Percentiles rank a stretch among this genome's conserved stretches.
Conservation (phyloP, 2,888 invertebrate species). For the Drosophila infuscata region DNA sequence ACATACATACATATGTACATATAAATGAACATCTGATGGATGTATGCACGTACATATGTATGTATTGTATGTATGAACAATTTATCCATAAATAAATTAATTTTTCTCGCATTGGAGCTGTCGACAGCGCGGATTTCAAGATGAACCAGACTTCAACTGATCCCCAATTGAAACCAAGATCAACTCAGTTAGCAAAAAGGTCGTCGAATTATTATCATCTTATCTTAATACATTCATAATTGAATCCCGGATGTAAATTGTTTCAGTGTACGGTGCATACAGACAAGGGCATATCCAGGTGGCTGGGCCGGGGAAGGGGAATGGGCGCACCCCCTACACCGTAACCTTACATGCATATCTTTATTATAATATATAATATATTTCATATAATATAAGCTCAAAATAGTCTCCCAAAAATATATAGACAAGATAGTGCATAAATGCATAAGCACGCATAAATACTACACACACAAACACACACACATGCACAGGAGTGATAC, state of each 20-base stretch:
- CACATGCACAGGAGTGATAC: neutral
- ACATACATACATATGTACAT: neutral
- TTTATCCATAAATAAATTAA: slow-evolving; percentile 47
- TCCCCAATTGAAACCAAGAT: slow-evolving; percentile 49
- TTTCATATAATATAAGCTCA: neutral
- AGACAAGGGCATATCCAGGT: neutral
- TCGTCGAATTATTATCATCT: slow-evolving; percentile 33
- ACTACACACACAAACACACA: neutral
- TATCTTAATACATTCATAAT: slow-evolving; percentile 13
- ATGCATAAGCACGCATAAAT: neutral
- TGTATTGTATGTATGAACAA: slow-evolving; percentile 21
- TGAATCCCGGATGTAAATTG: slow-evolving; percentile 34
- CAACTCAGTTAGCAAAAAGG: slow-evolving; percentile 53
- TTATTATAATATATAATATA: no score
- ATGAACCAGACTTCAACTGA: slow-evolving; percentile 16
- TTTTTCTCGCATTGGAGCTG: slow-evolving; percentile 46
- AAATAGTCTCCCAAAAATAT: neutral
- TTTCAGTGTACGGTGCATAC: slow-evolving; percentile 9
- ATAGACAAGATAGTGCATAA: neutral
- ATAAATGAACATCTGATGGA: slow-evolving; percentile 18
- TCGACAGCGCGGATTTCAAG: slow-evolving; percentile 27
- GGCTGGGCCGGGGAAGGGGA: neutral
- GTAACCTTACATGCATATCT: no score
- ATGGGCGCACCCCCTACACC: no score
- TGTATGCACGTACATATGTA: slow-evolving; percentile 3